Evolutionary conservation across 2,113 vertebrate species (phyloP).

Genomic region (Onychorhynchus coronatus): DNA sequence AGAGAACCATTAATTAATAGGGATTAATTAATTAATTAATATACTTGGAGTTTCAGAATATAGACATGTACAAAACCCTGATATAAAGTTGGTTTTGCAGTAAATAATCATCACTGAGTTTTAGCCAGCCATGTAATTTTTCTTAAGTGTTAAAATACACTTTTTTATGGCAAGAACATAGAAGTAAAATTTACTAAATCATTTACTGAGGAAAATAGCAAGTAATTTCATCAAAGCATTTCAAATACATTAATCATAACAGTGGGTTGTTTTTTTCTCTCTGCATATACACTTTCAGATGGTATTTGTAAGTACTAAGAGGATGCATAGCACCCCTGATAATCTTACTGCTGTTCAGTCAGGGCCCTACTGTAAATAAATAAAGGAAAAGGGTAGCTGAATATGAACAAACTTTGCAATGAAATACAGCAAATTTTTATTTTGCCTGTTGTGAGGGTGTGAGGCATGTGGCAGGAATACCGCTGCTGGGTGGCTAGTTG

Average conservation of each 20-base stretch:
- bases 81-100: background rate
- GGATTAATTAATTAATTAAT: too few relatives aligned
- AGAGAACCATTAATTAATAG: background rate
- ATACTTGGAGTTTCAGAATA: background rate
- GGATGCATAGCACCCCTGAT: background rate
- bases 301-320: background rate
- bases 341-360: background rate
- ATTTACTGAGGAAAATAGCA: background rate
- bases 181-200: background rate
- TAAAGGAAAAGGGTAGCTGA: background rate
- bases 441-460: background rate
- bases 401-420: background rate
- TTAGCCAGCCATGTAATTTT: background rate
- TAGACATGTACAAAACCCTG: background rate
- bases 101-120: background rate
- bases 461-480: background rate
- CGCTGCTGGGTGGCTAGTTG: background rate
- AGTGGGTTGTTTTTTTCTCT: rapidly evolving
- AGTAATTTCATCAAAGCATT: background rate
- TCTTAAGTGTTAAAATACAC: background rate
- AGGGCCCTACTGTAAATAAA: background rate
- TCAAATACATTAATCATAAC: background rate
- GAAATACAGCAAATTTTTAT: background rate
- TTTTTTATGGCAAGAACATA: background rate
- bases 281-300: background rate